Conservation (phyloP, 2,888 invertebrate species). For the Tetrapedia diversipes region DNA sequence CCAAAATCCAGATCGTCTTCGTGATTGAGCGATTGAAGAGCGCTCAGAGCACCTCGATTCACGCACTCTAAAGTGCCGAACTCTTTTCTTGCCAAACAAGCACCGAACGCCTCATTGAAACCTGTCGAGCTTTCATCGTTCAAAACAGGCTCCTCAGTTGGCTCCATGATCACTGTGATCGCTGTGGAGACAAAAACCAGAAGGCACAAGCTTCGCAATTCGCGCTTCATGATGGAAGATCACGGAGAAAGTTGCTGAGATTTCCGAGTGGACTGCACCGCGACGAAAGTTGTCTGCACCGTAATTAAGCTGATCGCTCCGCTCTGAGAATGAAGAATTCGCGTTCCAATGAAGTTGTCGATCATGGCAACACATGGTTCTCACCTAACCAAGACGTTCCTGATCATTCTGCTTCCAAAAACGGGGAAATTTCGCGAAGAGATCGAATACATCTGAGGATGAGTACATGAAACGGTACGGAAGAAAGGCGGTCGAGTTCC, state of each 20-base stretch:
- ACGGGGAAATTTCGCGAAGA: not conserved
- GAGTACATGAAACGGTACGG: not conserved
- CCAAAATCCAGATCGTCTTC: constrained; percentile 87
- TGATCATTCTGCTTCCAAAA: not conserved
- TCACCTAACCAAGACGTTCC: constrained; percentile 5
- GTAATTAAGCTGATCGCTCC: constrained; percentile 9
- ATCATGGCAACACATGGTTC: not conserved
- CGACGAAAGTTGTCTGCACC: constrained; percentile 28
- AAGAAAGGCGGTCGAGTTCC: constrained; percentile 53
- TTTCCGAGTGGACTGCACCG: not conserved
- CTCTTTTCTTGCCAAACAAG: constrained; percentile 74
- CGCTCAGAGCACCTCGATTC: constrained; percentile 88
- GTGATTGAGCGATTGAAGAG: constrained; percentile 87
- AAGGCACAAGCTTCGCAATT: constrained; percentile 67
- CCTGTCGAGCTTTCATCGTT: constrained; percentile 65
- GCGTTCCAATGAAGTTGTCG: not conserved
- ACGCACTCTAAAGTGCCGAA: constrained; percentile 85
- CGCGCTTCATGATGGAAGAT: constrained; percentile 67
- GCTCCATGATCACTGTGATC: constrained; percentile 77
- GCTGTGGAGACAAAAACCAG: constrained; percentile 71
- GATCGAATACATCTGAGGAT: not conserved
- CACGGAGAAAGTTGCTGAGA: constrained; percentile 38
- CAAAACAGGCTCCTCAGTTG: constrained; percentile 62
- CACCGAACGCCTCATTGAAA: constrained; percentile 73
- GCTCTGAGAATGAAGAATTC: constrained; percentile 9